Conservation (phyloP, 2,888 invertebrate genomes). For the Scaeva pyrastri region DNA sequence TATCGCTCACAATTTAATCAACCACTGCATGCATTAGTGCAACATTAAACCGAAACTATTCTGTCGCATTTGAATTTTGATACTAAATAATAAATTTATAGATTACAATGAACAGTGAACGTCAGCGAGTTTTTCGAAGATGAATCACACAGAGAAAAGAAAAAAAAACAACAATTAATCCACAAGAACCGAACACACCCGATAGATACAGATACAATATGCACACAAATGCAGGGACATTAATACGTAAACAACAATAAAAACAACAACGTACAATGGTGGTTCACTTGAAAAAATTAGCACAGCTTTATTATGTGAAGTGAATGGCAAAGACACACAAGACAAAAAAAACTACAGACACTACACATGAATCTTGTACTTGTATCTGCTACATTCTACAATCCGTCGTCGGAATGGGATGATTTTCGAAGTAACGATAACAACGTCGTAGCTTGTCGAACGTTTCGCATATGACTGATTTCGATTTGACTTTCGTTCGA, state of each 20-base stretch:
- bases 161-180: slow-evolving; percentile 44
- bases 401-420: slow-evolving; percentile 21
- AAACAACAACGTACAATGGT: slow-evolving; percentile 6
- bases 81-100: background rate
- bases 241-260: background rate
- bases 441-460: slow-evolving; percentile 43
- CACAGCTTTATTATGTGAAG: slow-evolving; percentile 26
- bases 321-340: slow-evolving; percentile 18
- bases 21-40: slow-evolving; percentile 31
- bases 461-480: slow-evolving; percentile 64
- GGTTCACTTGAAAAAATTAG: slow-evolving; percentile 43
- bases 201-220: slow-evolving; percentile 38
- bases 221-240: slow-evolving; percentile 25
- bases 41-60: slow-evolving; percentile 2
- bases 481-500: background rate
- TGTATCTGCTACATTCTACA: slow-evolving; percentile 21
- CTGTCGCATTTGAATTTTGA: background rate
- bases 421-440: slow-evolving; percentile 2
- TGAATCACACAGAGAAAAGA: slow-evolving; percentile 54
- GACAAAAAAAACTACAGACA: background rate
- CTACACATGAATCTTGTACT: background rate
- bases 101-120: slow-evolving; percentile 11
- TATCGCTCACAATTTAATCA: slow-evolving; percentile 14
- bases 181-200: slow-evolving; percentile 60
- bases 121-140: slow-evolving; percentile 61